A percentile compares a stretch with the other conserved stretches of the same genome.
Evolutionary conservation across 2,888 invertebrate species (phyloP).

Genomic region (Melinaea marsaeus): DNA sequence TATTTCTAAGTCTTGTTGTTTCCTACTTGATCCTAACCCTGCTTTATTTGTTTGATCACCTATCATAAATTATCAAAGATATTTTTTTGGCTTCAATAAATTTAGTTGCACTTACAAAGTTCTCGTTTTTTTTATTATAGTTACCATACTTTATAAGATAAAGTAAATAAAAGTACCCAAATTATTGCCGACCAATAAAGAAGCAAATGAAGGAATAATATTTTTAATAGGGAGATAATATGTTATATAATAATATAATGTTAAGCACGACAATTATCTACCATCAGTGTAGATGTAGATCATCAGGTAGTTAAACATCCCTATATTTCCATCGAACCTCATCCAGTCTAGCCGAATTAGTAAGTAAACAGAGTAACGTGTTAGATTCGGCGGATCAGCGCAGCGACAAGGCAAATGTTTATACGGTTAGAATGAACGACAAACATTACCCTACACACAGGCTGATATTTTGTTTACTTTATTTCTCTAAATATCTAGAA

Average conservation of each 20-base stretch:
- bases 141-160: too few species aligned
- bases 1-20: too few species aligned
- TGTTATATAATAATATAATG: not conserved
- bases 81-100: too few species aligned
- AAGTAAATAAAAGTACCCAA: too few species aligned
- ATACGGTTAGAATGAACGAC: slow-evolving; percentile 8
- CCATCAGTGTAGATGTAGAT: not conserved
- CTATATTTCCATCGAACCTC: slow-evolving; percentile 3
- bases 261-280: too few species aligned
- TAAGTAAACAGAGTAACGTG: slow-evolving; percentile 12
- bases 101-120: too few species aligned
- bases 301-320: not conserved
- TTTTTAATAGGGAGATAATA: not conserved
- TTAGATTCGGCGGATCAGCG: slow-evolving; percentile 17
- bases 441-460: slow-evolving; percentile 1
- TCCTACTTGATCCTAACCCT: too few species aligned
- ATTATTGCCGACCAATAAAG: too few species aligned
- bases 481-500: not conserved
- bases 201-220: too few species aligned
- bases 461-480: not conserved
- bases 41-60: too few species aligned
- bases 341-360: slow-evolving; percentile 14
- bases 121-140: too few species aligned
- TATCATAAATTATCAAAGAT: too few species aligned
- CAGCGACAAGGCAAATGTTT: slow-evolving; percentile 16